Conservation (phyloP, 2,113 vertebrate genomes). For the Dendrocopos noguchii region DNA sequence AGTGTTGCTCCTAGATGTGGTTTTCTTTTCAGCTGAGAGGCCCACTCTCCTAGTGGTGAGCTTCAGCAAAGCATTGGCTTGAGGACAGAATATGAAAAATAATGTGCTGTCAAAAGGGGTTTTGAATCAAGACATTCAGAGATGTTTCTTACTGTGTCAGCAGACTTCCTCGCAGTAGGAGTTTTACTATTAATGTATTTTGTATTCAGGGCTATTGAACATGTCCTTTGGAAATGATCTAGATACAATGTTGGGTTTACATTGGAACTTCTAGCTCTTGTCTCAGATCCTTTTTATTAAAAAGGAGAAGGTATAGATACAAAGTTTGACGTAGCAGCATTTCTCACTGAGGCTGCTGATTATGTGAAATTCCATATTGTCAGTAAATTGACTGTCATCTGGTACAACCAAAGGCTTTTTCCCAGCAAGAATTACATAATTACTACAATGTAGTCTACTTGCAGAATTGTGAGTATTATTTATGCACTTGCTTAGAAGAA, state of each 20-base stretch:
- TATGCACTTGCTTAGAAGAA: background rate
- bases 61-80: background rate
- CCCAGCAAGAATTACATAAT: background rate
- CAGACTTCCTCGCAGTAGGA: background rate
- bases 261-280: background rate
- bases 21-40: background rate
- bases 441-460: background rate
- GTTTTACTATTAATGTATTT: background rate
- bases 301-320: background rate
- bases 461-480: background rate
- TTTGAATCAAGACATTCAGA: background rate
- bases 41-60: background rate
- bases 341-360: background rate
- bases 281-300: background rate
- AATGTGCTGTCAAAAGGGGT: background rate
- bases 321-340: background rate
- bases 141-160: background rate
- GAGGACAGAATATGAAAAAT: background rate
- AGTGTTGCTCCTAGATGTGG: background rate
- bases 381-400: background rate
- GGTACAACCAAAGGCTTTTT: background rate
- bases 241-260: background rate
- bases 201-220: background rate
- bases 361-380: background rate
- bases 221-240: background rate